Conservation (phyloP, 2,113 vertebrate genomes). For the Megalops atlanticus region DNA sequence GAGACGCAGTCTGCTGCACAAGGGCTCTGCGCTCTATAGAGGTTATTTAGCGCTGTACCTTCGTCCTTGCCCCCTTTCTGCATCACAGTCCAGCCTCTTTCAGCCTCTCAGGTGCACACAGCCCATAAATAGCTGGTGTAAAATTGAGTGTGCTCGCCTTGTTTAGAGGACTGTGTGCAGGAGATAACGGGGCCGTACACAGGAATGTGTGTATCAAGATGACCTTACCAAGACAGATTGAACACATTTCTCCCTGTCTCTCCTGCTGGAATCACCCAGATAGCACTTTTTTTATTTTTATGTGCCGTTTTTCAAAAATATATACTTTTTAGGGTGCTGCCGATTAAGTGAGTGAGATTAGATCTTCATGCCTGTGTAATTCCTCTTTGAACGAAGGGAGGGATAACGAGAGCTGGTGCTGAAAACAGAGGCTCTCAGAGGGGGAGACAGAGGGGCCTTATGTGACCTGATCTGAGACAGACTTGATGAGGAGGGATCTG, state of each 20-base stretch:
- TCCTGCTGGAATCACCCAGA: background rate
- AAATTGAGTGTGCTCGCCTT: background rate
- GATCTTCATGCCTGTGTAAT: background rate
- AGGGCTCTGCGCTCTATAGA: conserved; percentile 3
- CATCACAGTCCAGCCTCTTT: conserved; percentile 17
- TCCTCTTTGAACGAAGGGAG: background rate
- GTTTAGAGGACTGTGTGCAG: conserved; percentile 14
- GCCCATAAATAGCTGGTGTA: conserved; percentile 23
- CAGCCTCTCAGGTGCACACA: conserved; percentile 21
- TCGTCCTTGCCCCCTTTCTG: conserved; percentile 5
- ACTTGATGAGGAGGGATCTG: too few relatives aligned
- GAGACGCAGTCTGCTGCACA: conserved; percentile 13
- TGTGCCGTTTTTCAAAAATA: background rate
- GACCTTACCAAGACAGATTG: conserved; percentile 12
- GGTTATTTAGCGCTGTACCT: conserved; percentile 27
- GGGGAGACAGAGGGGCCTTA: background rate
- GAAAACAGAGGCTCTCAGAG: background rate
- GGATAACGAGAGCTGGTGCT: background rate
- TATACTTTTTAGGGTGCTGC: background rate
- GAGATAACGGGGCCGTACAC: conserved; percentile 16
- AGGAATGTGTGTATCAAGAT: conserved; percentile 22
- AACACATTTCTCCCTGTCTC: background rate
- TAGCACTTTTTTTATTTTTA: background rate
- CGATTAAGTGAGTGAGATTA: background rate
- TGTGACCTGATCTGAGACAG: too few relatives aligned